Percentiles rank a stretch among this genome's conserved stretches.
phyloP scores from a whole-genome alignment of 2,113 vertebrate species.

The Electrona antarctica region DNA sequence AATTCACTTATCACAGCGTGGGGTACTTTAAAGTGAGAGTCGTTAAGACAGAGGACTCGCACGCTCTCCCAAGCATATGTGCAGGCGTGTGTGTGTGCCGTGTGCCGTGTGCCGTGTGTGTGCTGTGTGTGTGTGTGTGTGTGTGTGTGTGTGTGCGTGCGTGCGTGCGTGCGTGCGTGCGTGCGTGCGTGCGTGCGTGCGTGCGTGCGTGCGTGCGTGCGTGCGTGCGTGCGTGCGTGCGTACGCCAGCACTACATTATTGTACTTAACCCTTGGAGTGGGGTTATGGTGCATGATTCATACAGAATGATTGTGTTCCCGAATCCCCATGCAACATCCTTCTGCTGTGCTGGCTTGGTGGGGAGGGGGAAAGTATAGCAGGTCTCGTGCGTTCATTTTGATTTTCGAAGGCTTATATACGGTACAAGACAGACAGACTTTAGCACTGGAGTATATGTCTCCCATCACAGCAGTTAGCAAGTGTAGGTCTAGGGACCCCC shows the following conservation, averaged over 20 bases:
- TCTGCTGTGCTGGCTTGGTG: no score
- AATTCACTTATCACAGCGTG: conserved; percentile 68
- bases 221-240: background rate
- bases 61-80: conserved; percentile 28
- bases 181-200: background rate
- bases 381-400: no score
- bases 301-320: no score
- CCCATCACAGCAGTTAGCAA: no score
- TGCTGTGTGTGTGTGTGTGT: conserved; percentile 9
- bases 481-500: no score
- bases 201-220: background rate
- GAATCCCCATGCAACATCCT: no score
- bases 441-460: no score
- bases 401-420: no score
- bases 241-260: background rate
- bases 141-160: background rate
- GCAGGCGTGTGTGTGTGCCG: conserved; percentile 27
- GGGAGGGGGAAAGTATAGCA: no score
- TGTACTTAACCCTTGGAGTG: no score
- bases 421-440: no score
- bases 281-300: no score
- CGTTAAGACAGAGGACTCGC: conserved; percentile 62
- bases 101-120: conserved; percentile 7
- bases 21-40: conserved; percentile 48
- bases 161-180: background rate